Base-by-base conservation (phyloP, 2,797 vertebrate genomes). In the Spheniscus humboldti region DNA sequence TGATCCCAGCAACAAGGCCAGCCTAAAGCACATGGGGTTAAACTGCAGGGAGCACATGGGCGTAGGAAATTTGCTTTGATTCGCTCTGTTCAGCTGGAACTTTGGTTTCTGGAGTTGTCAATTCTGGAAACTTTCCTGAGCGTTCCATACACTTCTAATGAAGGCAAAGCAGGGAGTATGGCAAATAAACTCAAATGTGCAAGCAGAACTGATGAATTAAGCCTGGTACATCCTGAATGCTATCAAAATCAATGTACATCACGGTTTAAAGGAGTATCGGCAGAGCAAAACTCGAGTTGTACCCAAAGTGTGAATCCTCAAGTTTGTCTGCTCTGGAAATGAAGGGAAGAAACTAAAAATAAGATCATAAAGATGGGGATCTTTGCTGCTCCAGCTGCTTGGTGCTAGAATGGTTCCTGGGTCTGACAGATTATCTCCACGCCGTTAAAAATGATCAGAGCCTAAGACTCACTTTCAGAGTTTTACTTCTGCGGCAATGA, bases 151-250 rank as follows among this genome's bases (percentile, higher is more conserved):
- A 25, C n/a, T 83, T 86, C 66, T 93, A 95, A 96, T 56, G 73
- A 96, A 89, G 79, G 86, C 39, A 88, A 95, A 93, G 72, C 56
- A 56, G 47, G 9, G 59, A 92, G 13, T 39, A 72, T 3, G 10
- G 78, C 68, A 92, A 94, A 86, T 68, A 90, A 86, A 35, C 72
- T 81, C 73, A 91, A 93, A 92, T 22, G 23, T 30, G 48, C 75
- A 84, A 72, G 57, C 25, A 59, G 77, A 69, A 66, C 43, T 17
- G 69, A 95, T 96, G 87, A 88, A 56, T 96, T 92, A 95, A 94
- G 92, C 48, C 71, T 88, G 64, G 53, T 91, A 80, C 53, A 72
- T 86, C 64, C 85, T 81, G 66, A 31, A 47, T 37, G 69, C 66
- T 59, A 88, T 90, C 78, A 92, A 79, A 94, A 94, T 67, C 71